Evolutionary conservation across 2,113 vertebrate species (phyloP), one percentile per base, ranked within the genome.

Genomic region (Burhinus oedicnemus): DNA sequence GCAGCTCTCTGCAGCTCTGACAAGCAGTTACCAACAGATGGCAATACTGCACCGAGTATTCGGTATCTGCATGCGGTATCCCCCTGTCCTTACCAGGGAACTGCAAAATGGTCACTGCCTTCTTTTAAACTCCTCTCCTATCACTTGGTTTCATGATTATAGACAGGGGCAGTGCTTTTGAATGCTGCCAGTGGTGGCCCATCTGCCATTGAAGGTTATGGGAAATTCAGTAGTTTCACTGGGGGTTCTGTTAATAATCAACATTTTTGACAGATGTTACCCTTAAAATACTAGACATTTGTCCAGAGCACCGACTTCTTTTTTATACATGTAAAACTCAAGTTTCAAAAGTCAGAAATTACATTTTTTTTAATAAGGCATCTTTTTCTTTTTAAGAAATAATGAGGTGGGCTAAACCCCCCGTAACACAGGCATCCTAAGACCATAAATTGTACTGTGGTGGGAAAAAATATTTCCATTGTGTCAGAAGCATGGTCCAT

Each of bases 21-120:
- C 27, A 23, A 32, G 29, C 69, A 3, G 6, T 27, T 4, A 21
- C 94, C 96, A 65, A 87, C 77, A 97, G 97, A 84, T 97, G 96
- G 96, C 96, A 93, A 30, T 52, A 45, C 86, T 25, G 92, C 80
- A 84, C 81, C 5, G 92, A 29, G 57, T 23, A 90, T 84, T 34
- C 25, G 5, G 26, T 19, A 6, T 5, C 26, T 3, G 42, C 21
- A 5, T 5, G 29, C 23, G 3, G 9, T 2, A 6, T 34, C 8
- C 47, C 47, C 21, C 21, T 18, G 32, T 8, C 18, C 54, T 40
- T 15, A 11, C 11, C 42, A 26, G 42, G 30, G 44, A 78, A 11
- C 3, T 49, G 44, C 61, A 47, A 29, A 61, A 68, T 42, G 54
- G 52, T 40, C 34, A 62, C 64, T 34, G 13, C 30, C 27, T 30